Conservation (phyloP, 2,888 invertebrate genomes). For the Ophioninae sp. region DNA sequence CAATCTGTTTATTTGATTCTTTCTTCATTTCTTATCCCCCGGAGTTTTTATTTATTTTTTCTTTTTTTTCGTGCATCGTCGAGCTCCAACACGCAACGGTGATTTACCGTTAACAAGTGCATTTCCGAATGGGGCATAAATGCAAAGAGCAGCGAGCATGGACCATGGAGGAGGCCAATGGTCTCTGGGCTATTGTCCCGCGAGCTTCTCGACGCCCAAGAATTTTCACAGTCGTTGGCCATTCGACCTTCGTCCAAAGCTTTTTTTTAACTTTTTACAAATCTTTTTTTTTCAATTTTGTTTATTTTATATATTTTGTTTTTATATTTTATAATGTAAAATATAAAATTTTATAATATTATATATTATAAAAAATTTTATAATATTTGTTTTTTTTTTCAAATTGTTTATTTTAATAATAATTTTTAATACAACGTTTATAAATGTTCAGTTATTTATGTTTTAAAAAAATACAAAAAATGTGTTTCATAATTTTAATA, state of each 20-base stretch:
- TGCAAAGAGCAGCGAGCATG: conserved; percentile 30
- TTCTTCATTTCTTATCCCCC: conserved; percentile 11
- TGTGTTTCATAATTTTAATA: too few relatives aligned
- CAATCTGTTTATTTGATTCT: conserved; percentile 14
- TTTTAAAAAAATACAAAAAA: too few relatives aligned
- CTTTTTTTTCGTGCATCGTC: conserved; percentile 36
- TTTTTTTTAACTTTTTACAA: not conserved
- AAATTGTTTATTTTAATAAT: too few relatives aligned
- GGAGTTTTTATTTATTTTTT: not conserved
- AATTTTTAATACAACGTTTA: too few relatives aligned
- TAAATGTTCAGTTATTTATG: too few relatives aligned
- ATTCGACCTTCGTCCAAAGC: conserved; percentile 2
- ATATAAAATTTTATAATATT: too few relatives aligned
- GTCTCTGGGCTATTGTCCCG: conserved; percentile 9
- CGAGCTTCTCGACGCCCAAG: not conserved
- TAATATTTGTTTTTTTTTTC: too few relatives aligned
- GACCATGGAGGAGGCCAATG: conserved; percentile 31
- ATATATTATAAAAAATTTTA: too few relatives aligned
- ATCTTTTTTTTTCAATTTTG: not conserved
- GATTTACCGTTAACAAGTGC: conserved; percentile 55
- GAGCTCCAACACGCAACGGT: conserved; percentile 45
- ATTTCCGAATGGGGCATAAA: conserved; percentile 23
- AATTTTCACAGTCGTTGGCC: conserved; percentile 9
- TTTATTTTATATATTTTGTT: too few relatives aligned
- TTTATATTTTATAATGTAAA: too few relatives aligned